These are phyloP conservation scores for Anguilla pacifica DNA, from an alignment of 2,797 vertebrate species.

Conservation along the genomic window DNA sequence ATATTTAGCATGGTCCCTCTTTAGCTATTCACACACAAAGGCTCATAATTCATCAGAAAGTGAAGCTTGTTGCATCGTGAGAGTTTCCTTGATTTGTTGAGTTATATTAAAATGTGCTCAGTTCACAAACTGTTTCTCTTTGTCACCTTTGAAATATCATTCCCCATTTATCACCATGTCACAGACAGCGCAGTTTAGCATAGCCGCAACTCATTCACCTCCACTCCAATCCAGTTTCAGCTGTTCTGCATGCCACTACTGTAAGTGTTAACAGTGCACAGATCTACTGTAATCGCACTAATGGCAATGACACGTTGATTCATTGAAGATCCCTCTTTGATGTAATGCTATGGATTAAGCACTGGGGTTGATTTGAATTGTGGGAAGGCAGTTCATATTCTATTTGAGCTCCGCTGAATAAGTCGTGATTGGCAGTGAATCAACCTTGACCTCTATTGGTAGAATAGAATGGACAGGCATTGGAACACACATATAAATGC, in stretches of 20 bases:
- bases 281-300: not conserved
- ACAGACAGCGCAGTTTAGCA: not conserved
- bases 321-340: not conserved
- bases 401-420: not conserved
- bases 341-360: not conserved
- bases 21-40: not conserved
- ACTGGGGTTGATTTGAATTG: not conserved
- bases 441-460: not conserved
- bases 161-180: not conserved
- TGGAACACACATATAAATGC: not conserved
- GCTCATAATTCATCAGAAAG: slow-evolving; percentile 4
- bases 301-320: not conserved
- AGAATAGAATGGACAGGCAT: not conserved
- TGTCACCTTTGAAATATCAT: not conserved
- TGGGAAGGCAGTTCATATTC: not conserved
- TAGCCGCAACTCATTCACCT: not conserved
- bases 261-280: not conserved
- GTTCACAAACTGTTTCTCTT: not conserved
- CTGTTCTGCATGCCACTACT: not conserved
- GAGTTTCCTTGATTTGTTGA: not conserved
- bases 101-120: not conserved
- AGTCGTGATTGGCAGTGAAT: not conserved
- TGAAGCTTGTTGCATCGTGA: not conserved
- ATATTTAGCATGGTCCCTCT: not conserved
- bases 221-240: not conserved